These are phyloP conservation scores for Montifringilla adamsi DNA, from an alignment of 2,113 vertebrate species.

Conservation along the genomic window DNA sequence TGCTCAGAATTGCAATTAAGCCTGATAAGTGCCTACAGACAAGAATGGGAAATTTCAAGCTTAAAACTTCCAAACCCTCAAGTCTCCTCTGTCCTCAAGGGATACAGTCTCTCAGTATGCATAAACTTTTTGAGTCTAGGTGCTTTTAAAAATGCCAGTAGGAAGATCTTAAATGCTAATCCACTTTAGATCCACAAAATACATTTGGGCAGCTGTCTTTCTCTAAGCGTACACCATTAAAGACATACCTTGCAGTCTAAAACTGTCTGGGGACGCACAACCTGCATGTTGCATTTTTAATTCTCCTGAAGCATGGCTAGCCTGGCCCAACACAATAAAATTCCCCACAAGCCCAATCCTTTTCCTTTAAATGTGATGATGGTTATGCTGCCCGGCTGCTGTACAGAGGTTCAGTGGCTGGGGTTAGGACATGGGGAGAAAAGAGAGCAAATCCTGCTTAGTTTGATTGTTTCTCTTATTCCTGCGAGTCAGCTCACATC, in stretches of 20 bases:
- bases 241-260: background rate
- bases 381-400: background rate
- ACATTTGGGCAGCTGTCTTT: background rate
- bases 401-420: background rate
- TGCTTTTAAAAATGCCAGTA: background rate
- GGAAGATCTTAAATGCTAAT: constrained; percentile 1
- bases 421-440: background rate
- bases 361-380: background rate
- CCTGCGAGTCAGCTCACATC: rapidly evolving
- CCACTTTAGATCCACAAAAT: background rate
- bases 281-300: background rate
- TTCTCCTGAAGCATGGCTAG: background rate
- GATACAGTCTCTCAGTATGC: background rate
- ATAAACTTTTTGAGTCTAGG: background rate
- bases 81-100: background rate
- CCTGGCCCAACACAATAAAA: background rate
- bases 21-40: background rate
- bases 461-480: background rate
- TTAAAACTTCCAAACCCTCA: background rate
- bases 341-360: background rate
- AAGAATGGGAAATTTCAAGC: background rate
- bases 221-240: background rate
- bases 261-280: background rate
- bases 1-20: constrained; percentile 39
- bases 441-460: background rate